phyloP scores from a whole-genome alignment of 2,113 vertebrate species.

The Cyanoramphus novaezelandiae region DNA sequence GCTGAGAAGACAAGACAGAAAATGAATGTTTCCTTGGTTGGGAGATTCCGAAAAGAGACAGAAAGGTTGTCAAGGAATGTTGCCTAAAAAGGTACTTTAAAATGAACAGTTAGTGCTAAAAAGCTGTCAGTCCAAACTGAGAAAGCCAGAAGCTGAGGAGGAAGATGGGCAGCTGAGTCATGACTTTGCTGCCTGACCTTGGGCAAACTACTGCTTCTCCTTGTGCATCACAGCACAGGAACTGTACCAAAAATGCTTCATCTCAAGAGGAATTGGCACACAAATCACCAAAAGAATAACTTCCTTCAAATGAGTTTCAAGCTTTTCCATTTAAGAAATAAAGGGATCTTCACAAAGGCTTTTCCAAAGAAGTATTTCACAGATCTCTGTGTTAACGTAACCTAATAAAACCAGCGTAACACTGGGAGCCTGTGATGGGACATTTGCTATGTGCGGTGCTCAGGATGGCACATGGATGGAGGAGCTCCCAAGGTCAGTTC shows the following conservation, averaged over 20 bases:
- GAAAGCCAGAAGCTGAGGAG: neutral
- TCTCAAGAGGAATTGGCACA: neutral
- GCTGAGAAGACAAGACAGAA: conserved; percentile 70
- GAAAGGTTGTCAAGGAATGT: neutral
- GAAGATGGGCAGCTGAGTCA: neutral
- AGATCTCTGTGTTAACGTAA: neutral
- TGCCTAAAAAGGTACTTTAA: neutral
- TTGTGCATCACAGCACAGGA: neutral
- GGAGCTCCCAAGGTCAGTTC: neutral
- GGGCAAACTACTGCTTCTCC: neutral
- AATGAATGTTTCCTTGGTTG: neutral
- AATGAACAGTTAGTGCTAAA: neutral
- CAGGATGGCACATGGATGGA: neutral
- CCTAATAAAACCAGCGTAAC: accelerated
- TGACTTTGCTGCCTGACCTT: neutral
- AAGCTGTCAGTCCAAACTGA: neutral
- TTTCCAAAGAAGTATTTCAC: neutral
- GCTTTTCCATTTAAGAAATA: neutral
- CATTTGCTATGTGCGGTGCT: accelerated
- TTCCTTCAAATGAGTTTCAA: neutral
- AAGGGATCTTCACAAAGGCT: neutral
- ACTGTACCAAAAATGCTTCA: neutral
- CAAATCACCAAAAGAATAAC: neutral
- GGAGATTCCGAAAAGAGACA: neutral
- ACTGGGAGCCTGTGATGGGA: neutral